Base-by-base conservation (phyloP, 92 coral and sea anemone genomes). In the Parazoanthus atlanticus region DNA sequence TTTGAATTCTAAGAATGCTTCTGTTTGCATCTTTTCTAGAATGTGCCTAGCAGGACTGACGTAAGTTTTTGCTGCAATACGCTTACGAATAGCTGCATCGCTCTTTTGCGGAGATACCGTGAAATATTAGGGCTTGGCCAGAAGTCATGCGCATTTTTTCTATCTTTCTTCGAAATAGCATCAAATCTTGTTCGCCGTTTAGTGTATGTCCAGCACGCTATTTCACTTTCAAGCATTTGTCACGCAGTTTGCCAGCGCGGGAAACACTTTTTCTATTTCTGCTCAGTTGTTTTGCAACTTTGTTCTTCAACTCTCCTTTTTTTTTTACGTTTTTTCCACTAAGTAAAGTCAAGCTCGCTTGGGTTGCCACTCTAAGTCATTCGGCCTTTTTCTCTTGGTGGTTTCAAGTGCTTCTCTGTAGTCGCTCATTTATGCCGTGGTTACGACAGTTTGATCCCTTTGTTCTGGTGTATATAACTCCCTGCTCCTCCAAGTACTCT, bases 41-140 rank as follows among this genome's bases (percentile, higher is more conserved):
- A 46, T 46, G 52, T 46, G 52, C 52, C 52, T 46, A 0, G 70
- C n/a, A 43, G 80, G 93, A 5, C 43, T 21, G 8, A 76, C 67
- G 47, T 88, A 88, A 0, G 61, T 49, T 7, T 88, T 88, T 26
- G 91, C 86, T 19, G 77, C 93, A 8, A 83, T 17, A 6, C 90
- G 61, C 52, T 90, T 86, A 9, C 92, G 28, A 8, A 87, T 79
- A 47, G 33, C 64, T 28, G 64, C 82, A 75, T 88, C 91, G 56
- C 32, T 75, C 29, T 89, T 85, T n/a, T 88, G 78, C 9, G 85
- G 74, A 4, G 90, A 84, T 3, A 52, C 56, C n/a, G n/a, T 5
- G 91, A 88, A 43, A 88, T 32, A 11, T 82, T 89, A 4, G 89
- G 90, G 54, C 91, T 67, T 11, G 91, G 91, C 88, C 91, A 91